Evolutionary conservation across 2,113 vertebrate species (phyloP).

Genomic region (Aspidoscelis tigris): DNA sequence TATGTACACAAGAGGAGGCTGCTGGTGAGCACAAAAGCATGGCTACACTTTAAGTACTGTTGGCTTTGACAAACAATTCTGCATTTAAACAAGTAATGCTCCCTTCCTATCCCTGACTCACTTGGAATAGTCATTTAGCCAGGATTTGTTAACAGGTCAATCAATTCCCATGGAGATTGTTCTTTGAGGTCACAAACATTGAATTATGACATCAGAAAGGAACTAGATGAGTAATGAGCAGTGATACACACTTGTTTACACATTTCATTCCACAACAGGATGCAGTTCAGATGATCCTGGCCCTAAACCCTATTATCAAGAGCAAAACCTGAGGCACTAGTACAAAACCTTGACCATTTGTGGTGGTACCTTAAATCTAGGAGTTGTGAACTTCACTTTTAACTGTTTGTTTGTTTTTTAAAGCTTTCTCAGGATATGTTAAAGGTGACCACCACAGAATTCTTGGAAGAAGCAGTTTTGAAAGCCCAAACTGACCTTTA

Average conservation of each 20-base stretch:
- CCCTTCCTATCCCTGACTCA: slow-evolving; percentile 1
- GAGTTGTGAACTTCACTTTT: background rate
- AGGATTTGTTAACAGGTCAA: slow-evolving; percentile 7
- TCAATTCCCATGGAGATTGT: slow-evolving; percentile 25
- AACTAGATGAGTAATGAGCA: slow-evolving; percentile 10
- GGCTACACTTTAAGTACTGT: background rate
- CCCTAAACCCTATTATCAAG: background rate
- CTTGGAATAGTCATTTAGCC: slow-evolving; percentile 2
- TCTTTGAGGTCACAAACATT: slow-evolving; percentile 29
- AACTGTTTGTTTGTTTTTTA: background rate
- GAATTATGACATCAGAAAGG: slow-evolving; percentile 25
- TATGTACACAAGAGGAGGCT: background rate
- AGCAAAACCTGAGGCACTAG: background rate
- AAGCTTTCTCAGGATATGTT: background rate
- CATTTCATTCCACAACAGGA: background rate
- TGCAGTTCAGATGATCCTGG: background rate
- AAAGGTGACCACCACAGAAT: background rate
- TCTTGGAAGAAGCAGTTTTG: background rate
- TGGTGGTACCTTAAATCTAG: background rate
- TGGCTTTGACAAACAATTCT: slow-evolving; percentile 2
- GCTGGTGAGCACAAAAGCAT: no score
- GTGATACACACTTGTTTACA: slow-evolving; percentile 3
- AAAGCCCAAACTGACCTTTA: background rate
- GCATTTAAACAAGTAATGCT: background rate
- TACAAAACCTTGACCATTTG: background rate